Evolutionary conservation across 2,113 vertebrate species (phyloP), one percentile per base, ranked within the genome.

Genomic region (Lontra canadensis): DNA sequence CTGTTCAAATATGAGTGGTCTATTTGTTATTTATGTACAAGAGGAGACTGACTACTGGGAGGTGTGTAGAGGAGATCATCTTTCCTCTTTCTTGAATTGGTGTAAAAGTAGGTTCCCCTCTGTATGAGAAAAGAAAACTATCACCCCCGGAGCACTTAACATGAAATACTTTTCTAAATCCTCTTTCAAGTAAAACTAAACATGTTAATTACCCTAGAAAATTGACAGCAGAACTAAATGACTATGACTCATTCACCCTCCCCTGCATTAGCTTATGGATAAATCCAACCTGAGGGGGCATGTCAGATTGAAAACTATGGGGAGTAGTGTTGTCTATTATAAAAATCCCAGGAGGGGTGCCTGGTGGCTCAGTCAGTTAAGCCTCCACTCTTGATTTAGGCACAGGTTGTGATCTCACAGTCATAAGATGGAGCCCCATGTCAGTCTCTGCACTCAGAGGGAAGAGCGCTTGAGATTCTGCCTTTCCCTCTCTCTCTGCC

Each of bases 161-260:
- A 63, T 92, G 61, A 97, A 97, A 93, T 71, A 29, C 18, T 91
- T 83, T 94, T 97, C 85, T 93, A 96, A 80, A 88, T 84, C 49
- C n/a, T 88, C 83, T 97, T 98, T 95, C 92, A 95, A 96, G 44
- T 89, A 90, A 96, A 92, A 95, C 49, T 47, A 95, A 92, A 90
- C 34, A 92, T 49, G 78, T 88, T 95, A 93, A 88, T 93, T 97
- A 94, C 29, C n/a, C 63, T 76, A 88, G 57, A 86, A 96, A 97
- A 93, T 4, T 87, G 84, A 97, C 84, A 97, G 73, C 23, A 89
- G 71, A 92, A 93, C 61, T 65, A 94, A 93, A 85, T 82, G 71
- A 31, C 26, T 71, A 5, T 96, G 76, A 92, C 80, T 97, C 86
- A 57, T 29, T 36, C 26, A 85, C 13, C 7, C 0, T 90, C 39